These are phyloP conservation scores for Glossophaga mutica DNA, from an alignment of 2,797 vertebrate species.

Conservation along the genomic window DNA sequence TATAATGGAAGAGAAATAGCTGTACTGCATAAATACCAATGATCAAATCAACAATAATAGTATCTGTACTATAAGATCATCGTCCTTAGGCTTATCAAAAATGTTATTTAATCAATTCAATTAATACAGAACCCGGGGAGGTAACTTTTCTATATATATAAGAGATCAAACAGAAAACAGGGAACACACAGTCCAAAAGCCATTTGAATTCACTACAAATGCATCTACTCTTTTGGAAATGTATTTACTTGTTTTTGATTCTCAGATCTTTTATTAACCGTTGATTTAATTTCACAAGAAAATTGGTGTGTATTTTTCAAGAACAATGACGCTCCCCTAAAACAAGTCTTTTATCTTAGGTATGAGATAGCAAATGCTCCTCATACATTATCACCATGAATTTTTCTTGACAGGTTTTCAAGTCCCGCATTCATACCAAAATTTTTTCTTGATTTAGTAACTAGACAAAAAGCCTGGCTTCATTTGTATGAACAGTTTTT, in stretches of 20 bases:
- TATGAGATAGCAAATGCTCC: conserved; percentile 63
- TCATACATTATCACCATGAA: conserved; percentile 62
- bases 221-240: conserved; percentile 27
- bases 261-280: conserved; percentile 47
- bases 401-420: conserved; percentile 78
- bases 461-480: conserved; percentile 76
- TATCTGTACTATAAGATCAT: not conserved
- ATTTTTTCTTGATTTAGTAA: conserved; percentile 81
- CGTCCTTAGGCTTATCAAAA: not conserved
- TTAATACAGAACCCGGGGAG: conserved; percentile 25
- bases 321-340: conserved; percentile 45
- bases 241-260: conserved; percentile 3
- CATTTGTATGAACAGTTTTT: conserved; percentile 76
- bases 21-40: not conserved
- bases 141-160: not conserved
- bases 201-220: conserved; percentile 47
- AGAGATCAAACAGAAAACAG: conserved; percentile 41
- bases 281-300: conserved; percentile 38
- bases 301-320: conserved; percentile 59
- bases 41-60: conserved; percentile 10
- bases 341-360: conserved; percentile 65
- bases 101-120: not conserved
- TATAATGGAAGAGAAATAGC: not conserved
- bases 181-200: not conserved
- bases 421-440: conserved; percentile 73